Base-by-base conservation (phyloP, 2,113 vertebrate species). In the Gallinago media region DNA sequence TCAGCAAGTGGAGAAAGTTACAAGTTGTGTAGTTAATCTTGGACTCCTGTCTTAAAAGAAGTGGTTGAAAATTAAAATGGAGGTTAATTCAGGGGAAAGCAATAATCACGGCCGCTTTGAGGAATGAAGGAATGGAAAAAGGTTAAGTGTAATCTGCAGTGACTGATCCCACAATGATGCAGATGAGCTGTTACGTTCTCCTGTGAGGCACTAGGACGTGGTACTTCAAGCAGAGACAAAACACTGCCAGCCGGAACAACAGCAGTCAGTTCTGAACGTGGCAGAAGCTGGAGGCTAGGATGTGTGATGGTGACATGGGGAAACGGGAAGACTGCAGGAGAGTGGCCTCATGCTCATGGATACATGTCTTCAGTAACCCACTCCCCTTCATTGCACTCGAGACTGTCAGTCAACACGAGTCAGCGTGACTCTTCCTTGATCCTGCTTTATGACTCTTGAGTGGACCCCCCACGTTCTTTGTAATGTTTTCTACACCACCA, bases 311-410 rank as follows among this genome's bases (percentile, higher is more conserved):
- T 25, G 82, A 67, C 61, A 46, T 0, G 5, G 31, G 31, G 4
- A 54, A 77, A 36, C 1, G 1, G 23, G 25, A 74, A 74, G 27
- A 77, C 55, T 34, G 31, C 1, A 2, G 19, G 42, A 66, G 25
- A 14, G 3, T 3, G 6, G 42, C 17, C n/a, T 6, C 65, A 49
- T 0, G 0, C 10, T 44, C 70, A 58, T 1, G 5, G 40, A 81
- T 2, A 5, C 1, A 46, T 50, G 32, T 40, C 70, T 77, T 84
- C 44, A 65, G 36, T 13, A 46, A 63, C 10, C 40, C 32, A 20
- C 15, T 80, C 29, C 38, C 29, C 38, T 34, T 73, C 36, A 58
- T 0, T 59, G 27, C 38, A 90, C 19, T 54, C 3, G 0, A 78
- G 52, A 50, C 16, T 42, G 46, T 10, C 74, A 67, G 50, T 8